Percentiles rank a stretch among this genome's conserved stretches.
phyloP scores from a whole-genome alignment of 2,797 vertebrate species.

The Coreius guichenoti region DNA sequence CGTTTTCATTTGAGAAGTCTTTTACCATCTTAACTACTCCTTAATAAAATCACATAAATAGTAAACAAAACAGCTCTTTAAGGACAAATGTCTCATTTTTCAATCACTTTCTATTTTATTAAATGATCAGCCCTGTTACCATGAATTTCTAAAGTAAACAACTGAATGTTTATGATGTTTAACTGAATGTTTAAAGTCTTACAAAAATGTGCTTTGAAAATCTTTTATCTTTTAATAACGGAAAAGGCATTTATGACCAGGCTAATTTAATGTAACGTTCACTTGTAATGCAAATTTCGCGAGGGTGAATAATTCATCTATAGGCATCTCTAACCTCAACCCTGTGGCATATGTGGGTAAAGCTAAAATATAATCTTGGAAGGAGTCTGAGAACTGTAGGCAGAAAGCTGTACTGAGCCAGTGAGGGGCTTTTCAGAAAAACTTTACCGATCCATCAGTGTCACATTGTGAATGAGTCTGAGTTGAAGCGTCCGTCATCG shows the following conservation, averaged over 20 bases:
- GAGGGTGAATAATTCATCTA: not conserved
- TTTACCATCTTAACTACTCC: not conserved
- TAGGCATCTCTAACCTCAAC: not conserved
- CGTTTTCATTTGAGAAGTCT: not conserved
- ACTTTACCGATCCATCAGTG: constrained; percentile 50
- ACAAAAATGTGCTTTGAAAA: not conserved
- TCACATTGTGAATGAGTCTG: constrained; percentile 23
- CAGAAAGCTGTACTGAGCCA: not conserved
- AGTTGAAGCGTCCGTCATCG: not conserved
- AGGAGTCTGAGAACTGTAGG: not conserved
- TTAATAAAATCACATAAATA: not conserved
- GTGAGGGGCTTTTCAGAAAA: not conserved
- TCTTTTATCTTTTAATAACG: not conserved
- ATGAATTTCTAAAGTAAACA: not conserved
- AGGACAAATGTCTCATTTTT: not conserved
- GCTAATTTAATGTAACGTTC: not conserved
- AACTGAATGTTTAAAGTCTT: not conserved
- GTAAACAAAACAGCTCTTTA: not conserved
- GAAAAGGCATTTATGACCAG: not conserved
- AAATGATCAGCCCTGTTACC: not conserved
- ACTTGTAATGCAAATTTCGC: not conserved
- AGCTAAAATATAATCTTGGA: not conserved
- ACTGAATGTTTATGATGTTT: not conserved
- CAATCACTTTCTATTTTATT: not conserved
- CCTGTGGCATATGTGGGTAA: not conserved